These are phyloP conservation scores for Diploscapter pachys DNA, from an alignment of 1,140 invertebrate species.

Conservation along the genomic window DNA sequence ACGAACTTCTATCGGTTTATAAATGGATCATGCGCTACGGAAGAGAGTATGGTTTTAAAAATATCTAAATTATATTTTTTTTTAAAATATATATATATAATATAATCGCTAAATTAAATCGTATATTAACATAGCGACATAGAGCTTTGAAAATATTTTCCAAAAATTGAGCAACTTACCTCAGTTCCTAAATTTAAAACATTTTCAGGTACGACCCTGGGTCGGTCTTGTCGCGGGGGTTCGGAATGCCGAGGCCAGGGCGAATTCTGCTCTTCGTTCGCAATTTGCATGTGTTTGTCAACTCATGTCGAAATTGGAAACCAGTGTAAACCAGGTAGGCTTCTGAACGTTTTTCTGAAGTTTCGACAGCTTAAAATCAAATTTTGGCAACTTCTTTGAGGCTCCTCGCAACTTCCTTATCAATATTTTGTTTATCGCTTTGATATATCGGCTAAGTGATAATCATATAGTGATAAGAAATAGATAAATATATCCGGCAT, in stretches of 20 bases:
- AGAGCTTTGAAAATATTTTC: neutral
- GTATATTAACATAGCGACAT: neutral
- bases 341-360: too few relatives aligned
- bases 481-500: too few relatives aligned
- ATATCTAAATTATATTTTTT: neutral
- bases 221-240: conserved; percentile 18
- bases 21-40: conserved; percentile 25
- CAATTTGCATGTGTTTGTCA: conserved; percentile 38
- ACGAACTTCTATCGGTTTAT: conserved; percentile 24
- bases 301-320: conserved; percentile 35
- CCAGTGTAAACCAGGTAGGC: conserved; percentile 36
- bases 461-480: too few relatives aligned
- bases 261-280: conserved; percentile 40
- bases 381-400: too few relatives aligned
- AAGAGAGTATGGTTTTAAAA: neutral
- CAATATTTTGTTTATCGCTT: too few relatives aligned
- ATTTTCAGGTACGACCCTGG: conserved; percentile 33
- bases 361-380: too few relatives aligned
- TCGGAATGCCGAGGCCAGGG: conserved; percentile 31
- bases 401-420: too few relatives aligned
- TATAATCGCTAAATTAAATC: neutral
- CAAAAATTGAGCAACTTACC: neutral
- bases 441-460: too few relatives aligned
- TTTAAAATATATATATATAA: neutral
- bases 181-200: conserved; percentile 2